A percentile compares a stretch with the other conserved stretches of the same genome.
Evolutionary conservation across 2,797 vertebrate genomes (phyloP).

Genomic region (Catostomus latipinnis): DNA sequence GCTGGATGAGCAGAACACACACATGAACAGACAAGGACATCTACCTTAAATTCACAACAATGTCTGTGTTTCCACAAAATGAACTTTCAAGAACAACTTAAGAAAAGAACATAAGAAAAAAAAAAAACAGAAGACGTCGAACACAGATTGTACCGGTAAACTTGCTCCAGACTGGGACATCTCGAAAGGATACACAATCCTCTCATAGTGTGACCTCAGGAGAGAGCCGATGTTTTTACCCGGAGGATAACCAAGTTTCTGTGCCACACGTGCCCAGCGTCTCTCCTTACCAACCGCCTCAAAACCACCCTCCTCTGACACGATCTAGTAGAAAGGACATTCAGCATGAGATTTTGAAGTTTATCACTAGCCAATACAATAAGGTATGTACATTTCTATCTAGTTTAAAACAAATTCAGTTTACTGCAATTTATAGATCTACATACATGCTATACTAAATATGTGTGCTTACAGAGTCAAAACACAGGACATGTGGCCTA

Average conservation of each 20-base stretch:
- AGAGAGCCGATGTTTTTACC: conserved; percentile 96
- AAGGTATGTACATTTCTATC: not conserved
- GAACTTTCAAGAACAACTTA: no score
- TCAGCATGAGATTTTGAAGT: not conserved
- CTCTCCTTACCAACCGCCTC: conserved; percentile 93
- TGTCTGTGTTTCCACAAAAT: no score
- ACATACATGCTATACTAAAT: not conserved
- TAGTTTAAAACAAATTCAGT: no score
- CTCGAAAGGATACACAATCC: conserved; percentile 95
- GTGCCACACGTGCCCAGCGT: conserved; percentile 92
- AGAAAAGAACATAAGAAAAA: not conserved
- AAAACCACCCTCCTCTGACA: conserved; percentile 93
- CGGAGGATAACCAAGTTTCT: conserved; percentile 91
- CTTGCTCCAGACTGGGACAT: conserved; percentile 95
- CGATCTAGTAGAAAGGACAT: conserved; percentile 77
- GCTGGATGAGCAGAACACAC: conserved; percentile 62
- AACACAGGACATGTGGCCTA: not conserved
- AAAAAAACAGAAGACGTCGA: conserved; percentile 7
- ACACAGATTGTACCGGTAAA: conserved; percentile 79
- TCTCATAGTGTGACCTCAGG: conserved; percentile 94
- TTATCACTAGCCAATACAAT: not conserved
- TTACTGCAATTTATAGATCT: no score
- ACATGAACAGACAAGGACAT: not conserved
- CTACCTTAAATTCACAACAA: not conserved
- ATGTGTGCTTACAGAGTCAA: not conserved